Evolutionary conservation across 1,140 invertebrate species (phyloP).

Genomic region (Drosophila takahashii): DNA sequence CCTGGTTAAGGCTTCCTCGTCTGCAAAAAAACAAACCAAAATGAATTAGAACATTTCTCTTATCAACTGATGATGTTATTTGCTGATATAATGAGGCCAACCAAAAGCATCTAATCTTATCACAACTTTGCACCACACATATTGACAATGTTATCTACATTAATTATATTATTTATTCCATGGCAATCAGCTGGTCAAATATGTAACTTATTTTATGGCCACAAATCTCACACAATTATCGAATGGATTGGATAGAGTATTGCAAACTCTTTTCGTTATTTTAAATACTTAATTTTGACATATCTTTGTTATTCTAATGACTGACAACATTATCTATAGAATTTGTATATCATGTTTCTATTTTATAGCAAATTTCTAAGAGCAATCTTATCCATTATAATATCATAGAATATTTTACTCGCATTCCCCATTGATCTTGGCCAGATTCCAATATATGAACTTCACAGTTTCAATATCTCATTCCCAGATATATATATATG

Average conservation of each 20-base stretch:
- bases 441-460: slow-evolving; percentile 1
- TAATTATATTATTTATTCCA: slow-evolving; percentile 40
- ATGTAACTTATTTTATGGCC: slow-evolving; percentile 31
- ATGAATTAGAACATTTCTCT: slow-evolving; percentile 22
- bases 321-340: not conserved
- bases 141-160: slow-evolving; percentile 12
- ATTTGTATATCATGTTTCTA: not conserved
- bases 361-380: not conserved
- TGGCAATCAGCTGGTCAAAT: slow-evolving; percentile 19
- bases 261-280: no score
- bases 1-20: slow-evolving; percentile 59
- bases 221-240: slow-evolving; percentile 3
- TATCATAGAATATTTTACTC: not conserved
- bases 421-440: not conserved
- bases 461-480: not conserved
- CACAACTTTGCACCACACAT: slow-evolving; percentile 1
- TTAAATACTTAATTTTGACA: no score
- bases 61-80: slow-evolving; percentile 21
- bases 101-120: slow-evolving; percentile 40
- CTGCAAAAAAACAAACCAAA: slow-evolving; percentile 46
- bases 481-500: not conserved
- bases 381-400: not conserved
- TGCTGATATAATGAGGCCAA: slow-evolving; percentile 26
- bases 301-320: not conserved
- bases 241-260: slow-evolving; percentile 10